phyloP scores from a whole-genome alignment of 2,888 invertebrate species.

The Orchesellides sinensis region DNA sequence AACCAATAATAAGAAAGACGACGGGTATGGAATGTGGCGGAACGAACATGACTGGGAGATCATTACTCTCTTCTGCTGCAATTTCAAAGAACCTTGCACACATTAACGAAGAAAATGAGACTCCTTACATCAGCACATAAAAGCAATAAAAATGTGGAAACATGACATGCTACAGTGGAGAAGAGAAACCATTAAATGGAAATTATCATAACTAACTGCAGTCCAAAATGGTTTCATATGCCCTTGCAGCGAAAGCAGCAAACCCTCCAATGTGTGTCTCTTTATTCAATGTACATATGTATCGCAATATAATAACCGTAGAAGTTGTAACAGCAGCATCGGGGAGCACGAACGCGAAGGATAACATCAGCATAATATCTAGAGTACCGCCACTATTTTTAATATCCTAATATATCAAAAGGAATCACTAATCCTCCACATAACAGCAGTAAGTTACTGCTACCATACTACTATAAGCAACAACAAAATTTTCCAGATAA shows the following conservation, averaged over 20 bases:
- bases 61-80: slow-evolving; percentile 5
- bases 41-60: not conserved
- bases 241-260: slow-evolving; percentile 11
- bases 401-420: slow-evolving; percentile 53
- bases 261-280: not conserved
- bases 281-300: not conserved
- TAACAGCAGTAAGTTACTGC: not conserved
- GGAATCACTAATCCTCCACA: slow-evolving; percentile 41
- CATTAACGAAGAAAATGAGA: slow-evolving; percentile 46
- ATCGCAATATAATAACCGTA: not conserved
- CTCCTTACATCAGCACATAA: slow-evolving; percentile 63
- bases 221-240: slow-evolving; percentile 56
- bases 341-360: not conserved
- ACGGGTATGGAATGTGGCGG: not conserved
- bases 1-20: slow-evolving; percentile 5
- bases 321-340: not conserved
- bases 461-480: not conserved
- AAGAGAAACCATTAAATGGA: slow-evolving; percentile 63
- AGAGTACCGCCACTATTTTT: slow-evolving; percentile 21
- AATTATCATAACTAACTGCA: slow-evolving; percentile 63
- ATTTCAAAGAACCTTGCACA: slow-evolving; percentile 17
- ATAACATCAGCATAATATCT: slow-evolving; percentile 53
- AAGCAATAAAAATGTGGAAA: slow-evolving; percentile 64
- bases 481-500: slow-evolving; percentile 7
- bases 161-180: slow-evolving; percentile 59